Percentiles rank a stretch among this genome's conserved stretches.
phyloP scores from a whole-genome alignment of 2,113 vertebrate species.

The Corythaixoides concolor region DNA sequence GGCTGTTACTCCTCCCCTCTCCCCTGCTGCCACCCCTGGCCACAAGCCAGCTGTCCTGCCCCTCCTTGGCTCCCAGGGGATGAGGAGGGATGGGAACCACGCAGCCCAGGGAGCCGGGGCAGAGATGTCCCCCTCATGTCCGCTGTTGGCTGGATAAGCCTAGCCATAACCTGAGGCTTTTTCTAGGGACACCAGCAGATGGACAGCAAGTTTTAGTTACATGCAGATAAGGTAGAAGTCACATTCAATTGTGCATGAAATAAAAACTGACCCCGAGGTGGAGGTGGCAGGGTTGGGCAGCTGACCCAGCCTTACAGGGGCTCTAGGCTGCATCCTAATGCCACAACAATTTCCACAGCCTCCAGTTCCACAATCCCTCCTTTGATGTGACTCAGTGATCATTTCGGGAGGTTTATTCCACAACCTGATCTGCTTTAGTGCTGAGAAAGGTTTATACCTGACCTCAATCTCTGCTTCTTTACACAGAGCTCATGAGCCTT shows the following conservation, averaged over 20 bases:
- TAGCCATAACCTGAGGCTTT: neutral
- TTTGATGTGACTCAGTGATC: slow-evolving; percentile 36
- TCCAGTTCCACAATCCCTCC: neutral
- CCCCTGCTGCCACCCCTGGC: neutral
- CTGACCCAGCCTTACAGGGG: neutral
- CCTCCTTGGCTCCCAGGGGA: neutral
- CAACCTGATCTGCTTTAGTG: neutral
- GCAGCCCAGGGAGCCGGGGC: neutral
- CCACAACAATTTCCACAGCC: neutral
- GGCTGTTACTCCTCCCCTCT: neutral
- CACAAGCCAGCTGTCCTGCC: accelerated
- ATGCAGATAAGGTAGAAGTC: slow-evolving; percentile 1
- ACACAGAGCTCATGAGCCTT: neutral
- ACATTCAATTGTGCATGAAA: neutral
- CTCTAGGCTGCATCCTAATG: neutral
- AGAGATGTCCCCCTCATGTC: neutral
- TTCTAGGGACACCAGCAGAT: neutral
- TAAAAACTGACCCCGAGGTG: neutral
- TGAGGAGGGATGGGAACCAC: neutral
- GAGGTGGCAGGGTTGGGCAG: neutral
- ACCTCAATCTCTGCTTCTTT: slow-evolving; percentile 38
- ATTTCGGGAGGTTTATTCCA: slow-evolving; percentile 33
- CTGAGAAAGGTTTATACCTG: neutral
- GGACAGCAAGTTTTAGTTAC: neutral
- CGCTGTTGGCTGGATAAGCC: neutral